Base-by-base conservation (phyloP, 2,113 vertebrate species). In the Dendrocopos noguchii region DNA sequence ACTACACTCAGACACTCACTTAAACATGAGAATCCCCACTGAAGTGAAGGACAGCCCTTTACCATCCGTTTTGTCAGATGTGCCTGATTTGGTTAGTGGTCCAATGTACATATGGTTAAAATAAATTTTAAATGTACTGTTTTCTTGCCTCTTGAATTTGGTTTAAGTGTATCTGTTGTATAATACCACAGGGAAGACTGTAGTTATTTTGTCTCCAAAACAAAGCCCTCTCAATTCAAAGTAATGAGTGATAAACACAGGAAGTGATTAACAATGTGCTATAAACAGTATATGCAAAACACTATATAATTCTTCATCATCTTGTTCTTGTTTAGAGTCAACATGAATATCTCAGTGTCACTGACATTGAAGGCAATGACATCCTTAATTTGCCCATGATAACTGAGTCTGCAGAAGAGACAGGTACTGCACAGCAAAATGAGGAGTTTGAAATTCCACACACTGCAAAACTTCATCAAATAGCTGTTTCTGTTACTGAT, bases 281-380 rank as follows among this genome's bases (percentile, higher is more conserved):
- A 17, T 29, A 52, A 82, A 31, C 9, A 36, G 10, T 36, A 6
- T 34, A 25, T 65, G n/a, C 12, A 53, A 53, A 95, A 53, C 10
- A 11, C 7, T 57, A 27, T 31, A 3, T 88, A 83, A 46, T 59
- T 67, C 52, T 85, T 83, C 44, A 25, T 83, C 16, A 55, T 64
- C 67, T 83, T 87, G 6, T 93, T 73, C 24, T 76, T 60, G 63
- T 91, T 85, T 80, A 97, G 91, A 57, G 50, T 70, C 94, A 97
- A 34, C 96, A 24, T 33, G 96, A 96, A 44, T 99, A 98, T 79
- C 93, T 99, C 86, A 98, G 97, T 84, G 98, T 99, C 70, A 92
- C 93, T 59, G 99, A 99, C 94, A 97, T 99, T 78, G 98, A 99
- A 93, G 98, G 96, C 46, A 67, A 44, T 60, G 93, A 95, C 25